Conservation (phyloP, 2,797 vertebrate genomes). For the Enteromius paludinosus region DNA sequence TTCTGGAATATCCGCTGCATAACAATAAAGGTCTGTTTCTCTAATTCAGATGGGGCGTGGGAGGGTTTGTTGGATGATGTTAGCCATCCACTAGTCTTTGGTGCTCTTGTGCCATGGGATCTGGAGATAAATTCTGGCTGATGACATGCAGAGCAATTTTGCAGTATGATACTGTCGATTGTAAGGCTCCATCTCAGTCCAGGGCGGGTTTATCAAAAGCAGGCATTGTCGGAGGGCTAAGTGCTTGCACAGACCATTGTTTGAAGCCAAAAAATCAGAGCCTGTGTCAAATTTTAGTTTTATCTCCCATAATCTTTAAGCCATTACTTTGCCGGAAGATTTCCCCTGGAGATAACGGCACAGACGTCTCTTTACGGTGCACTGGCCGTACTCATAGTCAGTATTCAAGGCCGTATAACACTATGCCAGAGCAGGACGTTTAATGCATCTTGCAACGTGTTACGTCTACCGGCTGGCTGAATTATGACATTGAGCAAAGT, state of each 20-base stretch:
- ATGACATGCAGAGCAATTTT: slow-evolving; percentile 53
- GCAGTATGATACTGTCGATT: slow-evolving; percentile 37
- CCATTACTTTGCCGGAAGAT: slow-evolving; percentile 25
- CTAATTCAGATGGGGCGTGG: not conserved
- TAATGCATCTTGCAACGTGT: slow-evolving; percentile 41
- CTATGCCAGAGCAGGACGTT: not conserved
- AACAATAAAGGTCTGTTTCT: slow-evolving; percentile 18
- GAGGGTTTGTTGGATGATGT: slow-evolving; percentile 32
- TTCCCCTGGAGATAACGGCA: not conserved
- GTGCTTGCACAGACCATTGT: not conserved
- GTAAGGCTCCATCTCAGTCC: not conserved
- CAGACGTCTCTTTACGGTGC: not conserved
- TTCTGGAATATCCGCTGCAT: not conserved
- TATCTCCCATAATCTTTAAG: slow-evolving; percentile 15
- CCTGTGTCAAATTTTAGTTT: slow-evolving; percentile 10
- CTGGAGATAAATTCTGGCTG: slow-evolving; percentile 36
- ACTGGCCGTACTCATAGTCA: not conserved
- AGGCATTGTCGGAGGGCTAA: not conserved
- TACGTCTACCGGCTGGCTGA: slow-evolving; percentile 34
- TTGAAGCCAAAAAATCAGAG: slow-evolving; percentile 11
- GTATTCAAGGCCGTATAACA: slow-evolving; percentile 12
- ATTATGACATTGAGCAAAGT: slow-evolving; percentile 46
- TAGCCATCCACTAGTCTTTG: slow-evolving; percentile 20
- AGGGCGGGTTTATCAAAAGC: not conserved
- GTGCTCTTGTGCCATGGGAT: slow-evolving; percentile 35